Evolutionary conservation across 2,888 invertebrate species (phyloP), one percentile per base, ranked within the genome.

Genomic region (Gastracanthus pulcherrimus): DNA sequence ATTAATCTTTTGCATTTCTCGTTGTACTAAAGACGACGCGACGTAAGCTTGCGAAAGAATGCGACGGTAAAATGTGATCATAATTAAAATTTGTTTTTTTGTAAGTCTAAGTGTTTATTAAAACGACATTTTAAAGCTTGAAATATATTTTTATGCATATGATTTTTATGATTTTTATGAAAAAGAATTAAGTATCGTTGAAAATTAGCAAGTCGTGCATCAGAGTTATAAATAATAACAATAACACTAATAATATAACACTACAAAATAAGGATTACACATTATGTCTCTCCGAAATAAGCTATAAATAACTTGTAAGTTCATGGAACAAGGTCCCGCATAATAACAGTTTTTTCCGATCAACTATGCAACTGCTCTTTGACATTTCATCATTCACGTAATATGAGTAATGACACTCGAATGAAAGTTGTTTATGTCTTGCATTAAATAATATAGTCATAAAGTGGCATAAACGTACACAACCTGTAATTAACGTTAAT

Each of bases 371-470:
- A 58, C 26, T 41, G 16, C 26, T 29, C 34, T 19, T 38, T 29
- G 31, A 72, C 29, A 31, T 72, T 74, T 74, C 74, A 23, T 74
- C 62, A 74, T 41, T n/a, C 19, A 4, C 11, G 3, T 26, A 36
- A 72, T 60, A 29, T 29, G 26, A 71, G 45, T 60, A 60, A 55
- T 55, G 55, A 70, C 34, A 11, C 38, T 58, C 19, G 38, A 16
- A 58, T 38, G 71, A 71, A 58, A 71, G 71, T 71, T 55, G 71
- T 26, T 58, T 38, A 19, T 48, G 48, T 19, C 48, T 48, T 16
- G 19, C 5, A 48, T 19, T 48, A 48, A 48, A 48, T 48, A 48
- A 48, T 45, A 45, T n/a, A n/a, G 45, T 45, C 45, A 45, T 45
- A 45, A 45, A 45, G n/a, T 45, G n/a, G 16, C 16, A 2, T n/a